A percentile compares a stretch with the other conserved stretches of the same genome.
phyloP scores from a whole-genome alignment of 1,140 invertebrate species.

The Mya arenaria region DNA sequence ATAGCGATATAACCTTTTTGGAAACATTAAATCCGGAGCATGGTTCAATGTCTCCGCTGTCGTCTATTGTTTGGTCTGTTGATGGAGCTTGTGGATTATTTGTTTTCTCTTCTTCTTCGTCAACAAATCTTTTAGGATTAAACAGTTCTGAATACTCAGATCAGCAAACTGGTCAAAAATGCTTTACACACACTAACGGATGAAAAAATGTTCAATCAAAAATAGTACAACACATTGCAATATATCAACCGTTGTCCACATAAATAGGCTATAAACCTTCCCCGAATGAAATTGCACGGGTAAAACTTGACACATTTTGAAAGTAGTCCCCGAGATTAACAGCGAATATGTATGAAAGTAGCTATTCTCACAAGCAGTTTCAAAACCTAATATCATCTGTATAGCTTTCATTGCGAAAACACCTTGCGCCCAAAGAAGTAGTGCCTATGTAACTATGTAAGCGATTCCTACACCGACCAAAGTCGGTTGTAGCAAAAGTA shows the following conservation, averaged over 20 bases:
- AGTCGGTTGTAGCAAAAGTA: conserved; percentile 91
- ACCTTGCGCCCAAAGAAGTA: conserved; percentile 87
- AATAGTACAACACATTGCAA: conserved; percentile 85
- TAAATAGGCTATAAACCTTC: conserved; percentile 88
- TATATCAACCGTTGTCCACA: conserved; percentile 86
- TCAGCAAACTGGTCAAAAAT: conserved; percentile 88
- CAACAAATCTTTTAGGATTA: background rate
- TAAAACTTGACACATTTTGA: conserved; percentile 90
- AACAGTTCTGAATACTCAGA: conserved; percentile 50
- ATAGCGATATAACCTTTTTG: background rate
- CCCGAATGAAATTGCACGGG: conserved; percentile 86
- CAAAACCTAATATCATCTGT: conserved; percentile 89
- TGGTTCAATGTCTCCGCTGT: too few relatives aligned
- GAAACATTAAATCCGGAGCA: too few relatives aligned
- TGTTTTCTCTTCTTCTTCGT: background rate
- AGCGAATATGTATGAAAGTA: conserved; percentile 97
- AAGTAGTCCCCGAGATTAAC: conserved; percentile 90
- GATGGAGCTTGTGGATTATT: too few relatives aligned
- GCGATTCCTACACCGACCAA: conserved; percentile 87
- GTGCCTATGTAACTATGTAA: conserved; percentile 87
- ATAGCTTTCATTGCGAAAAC: conserved; percentile 85
- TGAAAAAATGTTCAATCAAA: conserved; percentile 88
- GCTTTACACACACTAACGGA: conserved; percentile 86
- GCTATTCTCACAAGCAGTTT: conserved; percentile 93
- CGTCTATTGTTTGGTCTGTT: too few relatives aligned